Percentiles rank a stretch among this genome's conserved stretches.
These are phyloP conservation scores for Entomobrya multifasciata DNA, from an alignment of 2,888 invertebrate species.

Conservation along the genomic window DNA sequence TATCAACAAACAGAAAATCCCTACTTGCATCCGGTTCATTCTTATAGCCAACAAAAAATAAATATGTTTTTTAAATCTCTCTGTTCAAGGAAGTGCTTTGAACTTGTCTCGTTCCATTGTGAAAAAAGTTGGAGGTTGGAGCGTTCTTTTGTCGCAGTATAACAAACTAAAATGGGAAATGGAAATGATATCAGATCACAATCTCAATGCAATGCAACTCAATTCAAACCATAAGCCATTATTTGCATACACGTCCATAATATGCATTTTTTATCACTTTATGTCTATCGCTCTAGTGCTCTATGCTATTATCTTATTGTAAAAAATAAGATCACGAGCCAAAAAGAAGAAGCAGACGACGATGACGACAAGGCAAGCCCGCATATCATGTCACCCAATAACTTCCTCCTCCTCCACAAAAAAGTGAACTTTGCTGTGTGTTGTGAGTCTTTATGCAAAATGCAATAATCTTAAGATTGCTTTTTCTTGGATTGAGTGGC, in stretches of 20 bases:
- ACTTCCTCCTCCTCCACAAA: too few species aligned
- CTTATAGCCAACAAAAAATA: background rate
- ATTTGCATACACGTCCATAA: conserved; percentile 29
- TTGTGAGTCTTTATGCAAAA: conserved; percentile 28
- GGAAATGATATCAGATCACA: too few species aligned
- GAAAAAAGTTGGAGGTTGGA: background rate
- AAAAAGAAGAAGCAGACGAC: background rate
- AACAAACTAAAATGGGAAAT: too few species aligned
- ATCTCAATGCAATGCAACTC: too few species aligned
- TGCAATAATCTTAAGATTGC: conserved; percentile 38
- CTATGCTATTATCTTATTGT: too few species aligned
- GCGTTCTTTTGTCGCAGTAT: background rate
- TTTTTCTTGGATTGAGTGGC: background rate
- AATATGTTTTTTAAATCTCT: too few species aligned
- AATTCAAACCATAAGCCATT: conserved; percentile 26
- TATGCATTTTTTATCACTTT: conserved; percentile 43
- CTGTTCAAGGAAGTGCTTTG: conserved; percentile 55
- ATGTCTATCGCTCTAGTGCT: background rate
- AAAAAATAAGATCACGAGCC: background rate
- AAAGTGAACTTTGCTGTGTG: too few species aligned
- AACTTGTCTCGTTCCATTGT: conserved; percentile 25
- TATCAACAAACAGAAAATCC: conserved; percentile 42
- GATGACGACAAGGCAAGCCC: background rate
- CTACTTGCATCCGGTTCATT: conserved; percentile 48
- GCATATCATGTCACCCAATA: too few species aligned